Conservation (phyloP, 2,113 vertebrate species). For the Spheniscus mendiculus region DNA sequence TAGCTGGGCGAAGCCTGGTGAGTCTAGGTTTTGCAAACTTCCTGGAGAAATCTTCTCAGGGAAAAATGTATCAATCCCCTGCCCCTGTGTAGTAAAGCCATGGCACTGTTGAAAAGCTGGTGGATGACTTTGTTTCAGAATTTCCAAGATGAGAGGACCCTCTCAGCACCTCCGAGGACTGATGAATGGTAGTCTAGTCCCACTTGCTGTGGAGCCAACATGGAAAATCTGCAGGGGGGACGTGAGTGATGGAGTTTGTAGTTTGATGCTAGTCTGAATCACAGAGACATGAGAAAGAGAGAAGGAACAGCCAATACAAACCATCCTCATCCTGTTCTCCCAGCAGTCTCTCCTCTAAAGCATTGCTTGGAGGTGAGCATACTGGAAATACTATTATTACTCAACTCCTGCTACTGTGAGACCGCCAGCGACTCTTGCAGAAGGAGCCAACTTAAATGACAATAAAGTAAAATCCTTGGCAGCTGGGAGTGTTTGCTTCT, state of each 20-base stretch:
- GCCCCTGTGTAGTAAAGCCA: not conserved
- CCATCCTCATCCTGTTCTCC: constrained; percentile 61
- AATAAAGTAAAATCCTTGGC: constrained; percentile 77
- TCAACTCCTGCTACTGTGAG: constrained; percentile 53
- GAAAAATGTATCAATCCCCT: not conserved
- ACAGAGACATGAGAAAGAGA: constrained; percentile 64
- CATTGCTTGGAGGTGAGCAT: constrained; percentile 53
- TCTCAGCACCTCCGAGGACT: constrained; percentile 25
- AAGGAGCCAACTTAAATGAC: constrained; percentile 73
- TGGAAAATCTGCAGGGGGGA: constrained; percentile 70
- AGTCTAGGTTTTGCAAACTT: not conserved
- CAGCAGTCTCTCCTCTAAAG: constrained; percentile 51
- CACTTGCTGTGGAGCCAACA: constrained; percentile 58
- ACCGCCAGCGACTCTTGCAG: constrained; percentile 53
- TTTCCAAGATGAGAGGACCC: constrained; percentile 64
- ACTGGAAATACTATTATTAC: constrained; percentile 74
- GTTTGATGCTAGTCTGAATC: constrained; percentile 45
- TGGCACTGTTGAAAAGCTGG: constrained; percentile 13
- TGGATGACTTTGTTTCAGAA: constrained; percentile 33
- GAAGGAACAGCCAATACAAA: constrained; percentile 70
- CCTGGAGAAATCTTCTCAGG: constrained; percentile 5
- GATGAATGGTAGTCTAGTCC: constrained; percentile 53
- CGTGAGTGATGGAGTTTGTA: constrained; percentile 24
- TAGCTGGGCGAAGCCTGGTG: not conserved
- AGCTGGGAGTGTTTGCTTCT: constrained; percentile 56